Conservation (phyloP, 2,888 invertebrate species). For the Aphrophora alni region DNA sequence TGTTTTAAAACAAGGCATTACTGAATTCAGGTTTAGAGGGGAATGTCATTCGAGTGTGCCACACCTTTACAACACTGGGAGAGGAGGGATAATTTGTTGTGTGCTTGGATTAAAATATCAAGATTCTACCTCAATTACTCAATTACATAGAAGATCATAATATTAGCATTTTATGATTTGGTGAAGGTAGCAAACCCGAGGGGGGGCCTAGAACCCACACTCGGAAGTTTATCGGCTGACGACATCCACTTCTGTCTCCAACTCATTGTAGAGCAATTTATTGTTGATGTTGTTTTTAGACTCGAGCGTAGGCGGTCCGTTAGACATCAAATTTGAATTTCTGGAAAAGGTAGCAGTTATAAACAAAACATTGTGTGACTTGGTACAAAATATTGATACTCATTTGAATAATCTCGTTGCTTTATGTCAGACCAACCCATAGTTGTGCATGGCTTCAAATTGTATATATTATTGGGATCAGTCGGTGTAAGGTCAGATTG, state of each 20-base stretch:
- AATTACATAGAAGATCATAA: not conserved
- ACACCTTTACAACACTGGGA: not conserved
- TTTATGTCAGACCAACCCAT: not conserved
- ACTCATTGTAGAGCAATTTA: not conserved
- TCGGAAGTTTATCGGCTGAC: not conserved
- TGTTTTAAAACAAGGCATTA: not conserved
- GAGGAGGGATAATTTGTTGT: not conserved
- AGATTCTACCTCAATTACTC: not conserved
- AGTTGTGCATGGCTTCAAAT: too few species aligned
- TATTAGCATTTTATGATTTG: slow-evolving; percentile 6
- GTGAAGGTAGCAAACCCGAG: not conserved
- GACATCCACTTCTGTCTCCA: not conserved
- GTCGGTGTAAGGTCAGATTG: too few species aligned
- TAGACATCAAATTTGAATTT: slow-evolving; percentile 3
- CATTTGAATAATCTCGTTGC: not conserved
- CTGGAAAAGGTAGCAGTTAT: slow-evolving; percentile 6
- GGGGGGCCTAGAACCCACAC: not conserved
- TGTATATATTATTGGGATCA: too few species aligned
- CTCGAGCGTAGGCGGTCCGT: not conserved
- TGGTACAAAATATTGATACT: not conserved
- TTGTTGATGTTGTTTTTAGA: not conserved
- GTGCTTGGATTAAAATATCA: not conserved
- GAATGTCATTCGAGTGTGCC: not conserved
- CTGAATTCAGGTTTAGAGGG: not conserved
- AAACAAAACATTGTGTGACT: slow-evolving; percentile 1